phyloP scores from a whole-genome alignment of 2,113 vertebrate species.

The Uropsilus gracilis region DNA sequence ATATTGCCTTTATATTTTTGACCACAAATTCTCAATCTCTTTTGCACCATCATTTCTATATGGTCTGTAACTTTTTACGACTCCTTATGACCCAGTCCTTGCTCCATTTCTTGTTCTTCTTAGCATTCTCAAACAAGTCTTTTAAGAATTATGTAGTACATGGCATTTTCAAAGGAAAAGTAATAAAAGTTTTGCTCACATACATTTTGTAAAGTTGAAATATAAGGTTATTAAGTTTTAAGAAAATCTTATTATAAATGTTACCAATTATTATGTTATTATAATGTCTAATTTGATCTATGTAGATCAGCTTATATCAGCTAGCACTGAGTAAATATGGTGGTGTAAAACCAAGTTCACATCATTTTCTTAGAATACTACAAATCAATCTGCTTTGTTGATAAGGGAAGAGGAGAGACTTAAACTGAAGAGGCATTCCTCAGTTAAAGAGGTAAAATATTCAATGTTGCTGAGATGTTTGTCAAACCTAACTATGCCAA shows the following conservation, averaged over 20 bases:
- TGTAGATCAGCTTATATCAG: neutral
- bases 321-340: neutral
- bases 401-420: neutral
- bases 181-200: neutral
- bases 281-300: neutral
- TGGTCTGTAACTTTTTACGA: neutral
- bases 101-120: neutral
- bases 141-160: neutral
- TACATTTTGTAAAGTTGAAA: neutral
- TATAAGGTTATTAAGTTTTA: neutral
- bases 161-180: neutral
- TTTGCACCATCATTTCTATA: neutral
- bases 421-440: neutral
- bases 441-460: neutral
- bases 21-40: neutral
- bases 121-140: neutral
- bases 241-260: neutral
- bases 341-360: neutral
- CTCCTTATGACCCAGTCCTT: neutral
- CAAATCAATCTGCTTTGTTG: slow-evolving; percentile 10
- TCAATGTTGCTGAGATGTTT: neutral
- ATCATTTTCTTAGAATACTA: neutral
- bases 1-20: neutral
- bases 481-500: neutral
- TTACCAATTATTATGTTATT: neutral